Conservation (phyloP, 2,797 vertebrate species). For the Poliocrania exsul region DNA sequence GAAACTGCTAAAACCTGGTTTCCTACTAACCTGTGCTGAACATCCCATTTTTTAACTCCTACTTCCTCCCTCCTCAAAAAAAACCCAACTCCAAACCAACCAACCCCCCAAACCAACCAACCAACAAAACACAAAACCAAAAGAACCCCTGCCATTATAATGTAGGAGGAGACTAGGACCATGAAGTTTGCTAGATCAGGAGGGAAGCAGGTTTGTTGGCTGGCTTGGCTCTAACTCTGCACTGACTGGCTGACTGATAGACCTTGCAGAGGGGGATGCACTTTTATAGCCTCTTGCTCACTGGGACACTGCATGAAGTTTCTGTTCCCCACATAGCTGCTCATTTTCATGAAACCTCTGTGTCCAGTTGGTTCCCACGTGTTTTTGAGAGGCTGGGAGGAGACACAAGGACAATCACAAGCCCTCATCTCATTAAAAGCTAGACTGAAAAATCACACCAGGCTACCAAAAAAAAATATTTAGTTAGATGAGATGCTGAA, state of each 20-base stretch:
- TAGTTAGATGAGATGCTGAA: not conserved
- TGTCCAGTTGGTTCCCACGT: not conserved
- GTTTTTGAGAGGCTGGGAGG: not conserved
- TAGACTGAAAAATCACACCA: not conserved
- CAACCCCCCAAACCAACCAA: not conserved
- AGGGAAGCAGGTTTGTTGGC: not conserved
- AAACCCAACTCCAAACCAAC: too few species aligned
- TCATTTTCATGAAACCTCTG: not conserved
- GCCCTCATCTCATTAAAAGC: not conserved
- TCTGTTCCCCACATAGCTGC: not conserved
- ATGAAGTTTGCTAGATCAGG: not conserved
- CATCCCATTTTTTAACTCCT: not conserved
- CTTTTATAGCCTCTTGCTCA: not conserved
- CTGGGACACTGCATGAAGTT: not conserved
- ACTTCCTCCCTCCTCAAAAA: accelerated
- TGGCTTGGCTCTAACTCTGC: not conserved
- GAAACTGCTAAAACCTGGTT: not conserved
- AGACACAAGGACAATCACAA: not conserved
- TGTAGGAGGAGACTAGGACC: not conserved
- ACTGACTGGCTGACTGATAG: not conserved
- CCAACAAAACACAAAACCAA: not conserved
- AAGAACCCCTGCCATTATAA: not conserved
- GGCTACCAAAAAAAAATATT: not conserved
- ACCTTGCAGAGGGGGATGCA: not conserved
- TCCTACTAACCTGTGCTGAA: not conserved